These are phyloP conservation scores for Dermolepida albohirtum DNA, from an alignment of 2,888 invertebrate species.

Conservation along the genomic window DNA sequence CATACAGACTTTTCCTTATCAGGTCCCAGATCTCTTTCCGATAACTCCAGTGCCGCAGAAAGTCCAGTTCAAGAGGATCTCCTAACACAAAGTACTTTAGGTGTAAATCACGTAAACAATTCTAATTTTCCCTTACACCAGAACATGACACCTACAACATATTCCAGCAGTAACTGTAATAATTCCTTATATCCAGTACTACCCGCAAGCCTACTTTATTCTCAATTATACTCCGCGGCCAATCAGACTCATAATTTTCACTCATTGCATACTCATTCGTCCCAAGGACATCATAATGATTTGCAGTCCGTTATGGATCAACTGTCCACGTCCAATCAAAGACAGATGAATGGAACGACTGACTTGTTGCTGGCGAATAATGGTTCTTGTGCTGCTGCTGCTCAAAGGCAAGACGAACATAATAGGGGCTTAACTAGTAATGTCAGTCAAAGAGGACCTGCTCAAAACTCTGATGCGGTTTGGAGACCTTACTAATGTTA, in stretches of 20 bases:
- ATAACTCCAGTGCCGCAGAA: slow-evolving; percentile 85
- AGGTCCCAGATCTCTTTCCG: slow-evolving; percentile 82
- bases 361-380: slow-evolving; percentile 69
- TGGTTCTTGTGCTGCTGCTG: slow-evolving; percentile 71
- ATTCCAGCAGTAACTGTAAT: slow-evolving; percentile 73
- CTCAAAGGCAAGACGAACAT: slow-evolving; percentile 71
- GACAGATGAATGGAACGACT: slow-evolving; percentile 66
- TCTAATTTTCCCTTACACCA: slow-evolving; percentile 73
- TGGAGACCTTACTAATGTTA: slow-evolving; percentile 78
- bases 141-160: slow-evolving; percentile 62
- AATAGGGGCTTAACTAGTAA: slow-evolving; percentile 62
- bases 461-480: slow-evolving; percentile 76
- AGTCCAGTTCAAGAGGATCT: slow-evolving; percentile 86
- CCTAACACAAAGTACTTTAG: slow-evolving; percentile 74
- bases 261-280: slow-evolving; percentile 74
- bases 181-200: slow-evolving; percentile 82
- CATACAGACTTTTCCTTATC: slow-evolving; percentile 75
- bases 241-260: slow-evolving; percentile 81
- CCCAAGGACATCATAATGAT: slow-evolving; percentile 71
- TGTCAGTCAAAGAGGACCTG: slow-evolving; percentile 70
- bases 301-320: slow-evolving; percentile 83
- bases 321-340: slow-evolving; percentile 73
- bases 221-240: slow-evolving; percentile 84
- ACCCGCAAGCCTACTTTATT: slow-evolving; percentile 85
- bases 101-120: slow-evolving; percentile 68